phyloP scores from a whole-genome alignment of 2,113 vertebrate species.

The Drymodes brunneopygia region DNA sequence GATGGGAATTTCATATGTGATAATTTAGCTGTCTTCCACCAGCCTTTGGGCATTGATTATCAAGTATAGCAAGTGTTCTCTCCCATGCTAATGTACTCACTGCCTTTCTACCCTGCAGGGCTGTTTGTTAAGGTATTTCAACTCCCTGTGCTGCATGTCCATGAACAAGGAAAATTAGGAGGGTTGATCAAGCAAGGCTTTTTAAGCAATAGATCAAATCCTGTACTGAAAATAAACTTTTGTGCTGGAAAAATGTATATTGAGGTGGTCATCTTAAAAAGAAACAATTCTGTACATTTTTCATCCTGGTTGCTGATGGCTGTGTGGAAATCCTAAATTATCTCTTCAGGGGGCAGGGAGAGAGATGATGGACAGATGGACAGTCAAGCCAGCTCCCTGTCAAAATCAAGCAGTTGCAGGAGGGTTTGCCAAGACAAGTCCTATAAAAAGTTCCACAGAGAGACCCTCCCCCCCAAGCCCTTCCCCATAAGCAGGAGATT shows the following conservation, averaged over 20 bases:
- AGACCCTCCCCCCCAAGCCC: neutral
- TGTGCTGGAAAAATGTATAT: neutral
- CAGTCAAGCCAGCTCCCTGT: neutral
- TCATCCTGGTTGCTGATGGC: neutral
- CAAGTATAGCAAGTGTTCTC: neutral
- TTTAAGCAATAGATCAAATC: neutral
- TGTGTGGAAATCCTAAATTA: neutral
- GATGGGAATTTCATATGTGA: neutral
- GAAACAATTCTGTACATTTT: neutral
- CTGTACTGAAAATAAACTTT: neutral
- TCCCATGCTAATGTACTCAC: neutral
- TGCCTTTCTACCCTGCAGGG: neutral
- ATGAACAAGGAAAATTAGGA: neutral
- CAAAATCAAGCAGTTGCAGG: neutral
- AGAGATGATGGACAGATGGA: fast-evolving
- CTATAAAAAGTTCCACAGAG: neutral
- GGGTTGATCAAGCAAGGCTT: neutral
- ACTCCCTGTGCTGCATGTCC: neutral
- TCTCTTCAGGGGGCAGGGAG: fast-evolving
- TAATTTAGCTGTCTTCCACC: neutral
- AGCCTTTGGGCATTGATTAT: neutral
- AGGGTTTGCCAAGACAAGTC: neutral
- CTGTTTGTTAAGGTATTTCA: neutral
- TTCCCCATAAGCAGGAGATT: neutral
- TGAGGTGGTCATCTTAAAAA: neutral